Percentiles rank a stretch among this genome's conserved stretches.
phyloP scores from a whole-genome alignment of 2,113 vertebrate species.

The Xiphorhynchus elegans region DNA sequence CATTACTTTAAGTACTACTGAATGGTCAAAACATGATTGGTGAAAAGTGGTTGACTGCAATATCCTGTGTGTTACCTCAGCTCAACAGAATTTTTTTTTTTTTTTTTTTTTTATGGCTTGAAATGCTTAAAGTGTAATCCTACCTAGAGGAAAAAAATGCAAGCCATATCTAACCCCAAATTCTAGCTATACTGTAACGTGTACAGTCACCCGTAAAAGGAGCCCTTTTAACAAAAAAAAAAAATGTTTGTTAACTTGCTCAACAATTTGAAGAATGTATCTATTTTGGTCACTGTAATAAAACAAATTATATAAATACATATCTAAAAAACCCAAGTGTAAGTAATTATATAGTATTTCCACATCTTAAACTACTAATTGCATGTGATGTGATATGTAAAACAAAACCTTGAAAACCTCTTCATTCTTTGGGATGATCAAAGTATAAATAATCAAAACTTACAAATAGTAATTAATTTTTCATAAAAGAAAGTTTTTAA shows the following conservation, averaged over 20 bases:
- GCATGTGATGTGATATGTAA: background rate
- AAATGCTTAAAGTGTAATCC: slow-evolving; percentile 20
- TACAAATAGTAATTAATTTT: slow-evolving; percentile 50
- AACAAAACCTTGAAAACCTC: slow-evolving; percentile 52
- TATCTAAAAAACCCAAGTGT: slow-evolving; percentile 31
- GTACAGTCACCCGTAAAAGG: slow-evolving; percentile 36
- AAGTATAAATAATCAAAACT: slow-evolving; percentile 46
- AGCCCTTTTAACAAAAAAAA: slow-evolving; percentile 72
- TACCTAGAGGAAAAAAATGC: background rate
- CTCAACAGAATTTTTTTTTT: background rate
- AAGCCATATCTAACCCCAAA: slow-evolving; percentile 44
- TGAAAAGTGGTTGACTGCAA: slow-evolving; percentile 8
- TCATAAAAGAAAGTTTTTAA: slow-evolving; percentile 57
- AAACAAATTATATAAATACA: background rate
- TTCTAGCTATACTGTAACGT: background rate
- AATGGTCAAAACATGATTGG: background rate
- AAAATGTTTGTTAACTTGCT: background rate
- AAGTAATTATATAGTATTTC: slow-evolving; percentile 28
- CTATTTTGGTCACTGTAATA: background rate
- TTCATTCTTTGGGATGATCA: slow-evolving; percentile 74
- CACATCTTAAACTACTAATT: slow-evolving; percentile 20
- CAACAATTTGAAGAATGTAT: background rate
- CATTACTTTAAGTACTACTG: background rate
- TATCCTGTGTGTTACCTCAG: background rate
- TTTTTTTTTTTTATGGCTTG: background rate